phyloP scores from a whole-genome alignment of 2,888 invertebrate genomes.

The Zhengitettix transpicula region DNA sequence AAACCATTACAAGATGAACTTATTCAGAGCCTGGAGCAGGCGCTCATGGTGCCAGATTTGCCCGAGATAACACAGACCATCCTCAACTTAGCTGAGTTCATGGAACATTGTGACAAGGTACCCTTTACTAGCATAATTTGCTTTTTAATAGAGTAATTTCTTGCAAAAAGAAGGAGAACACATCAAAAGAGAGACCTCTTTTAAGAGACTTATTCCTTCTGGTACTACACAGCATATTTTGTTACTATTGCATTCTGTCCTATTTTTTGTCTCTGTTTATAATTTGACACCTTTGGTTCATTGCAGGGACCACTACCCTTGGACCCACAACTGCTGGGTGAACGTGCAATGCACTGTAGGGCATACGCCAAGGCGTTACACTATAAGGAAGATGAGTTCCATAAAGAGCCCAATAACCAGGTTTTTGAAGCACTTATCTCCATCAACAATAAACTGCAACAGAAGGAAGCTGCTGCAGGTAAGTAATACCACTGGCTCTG shows the following conservation, averaged over 20 bases:
- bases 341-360: conserved; percentile 87
- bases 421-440: conserved; percentile 87
- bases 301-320: conserved; percentile 73
- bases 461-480: conserved; percentile 95
- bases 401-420: conserved; percentile 61
- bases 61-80: conserved; percentile 94
- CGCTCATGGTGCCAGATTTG: conserved; percentile 79
- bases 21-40: conserved; percentile 72
- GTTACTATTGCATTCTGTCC: neutral
- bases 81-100: conserved; percentile 94
- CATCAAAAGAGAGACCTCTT: neutral
- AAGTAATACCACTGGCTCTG: neutral
- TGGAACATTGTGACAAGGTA: conserved; percentile 91
- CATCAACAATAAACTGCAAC: conserved; percentile 96
- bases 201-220: neutral
- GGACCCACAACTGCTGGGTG: conserved; percentile 71
- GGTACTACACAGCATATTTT: neutral
- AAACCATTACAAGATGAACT: conserved; percentile 67
- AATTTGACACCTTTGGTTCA: neutral
- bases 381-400: conserved; percentile 89
- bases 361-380: conserved; percentile 41
- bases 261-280: neutral
- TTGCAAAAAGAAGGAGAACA: neutral
- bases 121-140: neutral
- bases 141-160: neutral